Conservation (phyloP, 2,797 vertebrate genomes). For the Thaleichthys pacificus region DNA sequence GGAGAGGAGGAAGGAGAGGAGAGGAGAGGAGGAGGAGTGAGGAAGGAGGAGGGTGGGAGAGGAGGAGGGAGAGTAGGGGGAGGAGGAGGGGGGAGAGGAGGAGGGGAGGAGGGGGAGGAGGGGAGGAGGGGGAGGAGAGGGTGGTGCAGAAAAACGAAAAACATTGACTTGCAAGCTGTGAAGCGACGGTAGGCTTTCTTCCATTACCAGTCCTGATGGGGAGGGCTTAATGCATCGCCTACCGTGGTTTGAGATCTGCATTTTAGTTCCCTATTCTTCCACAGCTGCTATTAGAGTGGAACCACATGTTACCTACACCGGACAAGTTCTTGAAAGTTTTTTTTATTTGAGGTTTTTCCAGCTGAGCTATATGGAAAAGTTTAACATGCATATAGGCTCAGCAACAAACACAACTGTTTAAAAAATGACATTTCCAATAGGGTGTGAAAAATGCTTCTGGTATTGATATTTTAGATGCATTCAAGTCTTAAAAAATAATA, state of each 20-base stretch:
- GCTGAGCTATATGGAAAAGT: too few species aligned
- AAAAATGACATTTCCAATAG: too few species aligned
- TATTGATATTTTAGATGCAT: background rate
- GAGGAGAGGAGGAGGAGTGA: background rate
- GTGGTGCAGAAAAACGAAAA: constrained; percentile 81
- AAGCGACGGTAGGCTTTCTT: constrained; percentile 88
- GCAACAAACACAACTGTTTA: too few species aligned
- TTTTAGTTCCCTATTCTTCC: constrained; percentile 46
- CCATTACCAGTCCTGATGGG: constrained; percentile 85
- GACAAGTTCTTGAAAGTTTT: too few species aligned
- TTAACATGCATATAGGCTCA: too few species aligned
- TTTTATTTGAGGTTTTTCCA: too few species aligned
- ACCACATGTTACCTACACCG: too few species aligned
- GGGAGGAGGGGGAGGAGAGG: constrained; percentile 55
- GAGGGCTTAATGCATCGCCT: constrained; percentile 86
- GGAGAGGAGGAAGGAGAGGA: constrained; percentile 55
- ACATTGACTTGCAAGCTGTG: constrained; percentile 86
- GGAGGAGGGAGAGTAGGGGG: too few species aligned
- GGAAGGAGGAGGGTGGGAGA: constrained; percentile 39
- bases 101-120: constrained; percentile 5
- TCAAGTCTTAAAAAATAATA: background rate
- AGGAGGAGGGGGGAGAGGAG: constrained; percentile 37
- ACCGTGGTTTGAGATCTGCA: constrained; percentile 70
- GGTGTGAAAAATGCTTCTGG: too few species aligned
- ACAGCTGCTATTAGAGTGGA: constrained; percentile 55